A percentile compares a stretch with the other conserved stretches of the same genome.
phyloP scores from a whole-genome alignment of 2,888 invertebrate genomes.

The Pristionchus entomophagus region DNA sequence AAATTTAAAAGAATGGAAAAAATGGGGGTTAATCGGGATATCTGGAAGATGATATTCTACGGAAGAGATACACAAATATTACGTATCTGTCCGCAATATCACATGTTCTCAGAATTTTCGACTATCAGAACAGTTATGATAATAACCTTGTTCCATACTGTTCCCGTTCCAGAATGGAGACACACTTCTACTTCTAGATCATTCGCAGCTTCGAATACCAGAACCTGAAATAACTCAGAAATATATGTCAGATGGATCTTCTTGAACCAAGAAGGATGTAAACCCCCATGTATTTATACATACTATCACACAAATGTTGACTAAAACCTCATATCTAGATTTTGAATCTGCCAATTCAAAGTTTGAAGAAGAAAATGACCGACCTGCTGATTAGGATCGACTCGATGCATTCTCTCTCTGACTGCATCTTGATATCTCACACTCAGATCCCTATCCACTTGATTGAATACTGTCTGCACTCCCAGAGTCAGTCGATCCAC shows the following conservation, averaged over 20 bases:
- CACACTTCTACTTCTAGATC: conserved; percentile 73
- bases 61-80: no score
- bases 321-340: no score
- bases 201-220: conserved; percentile 72
- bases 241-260: no score
- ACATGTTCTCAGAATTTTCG: no score
- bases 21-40: neutral
- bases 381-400: conserved; percentile 71
- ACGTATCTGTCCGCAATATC: no score
- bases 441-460: conserved; percentile 64
- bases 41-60: neutral
- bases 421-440: conserved; percentile 70
- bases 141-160: conserved; percentile 65
- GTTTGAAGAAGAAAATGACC: no score
- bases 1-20: neutral
- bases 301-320: no score
- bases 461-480: conserved; percentile 74
- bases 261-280: no score
- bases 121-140: no score
- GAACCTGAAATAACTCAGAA: conserved; percentile 56
- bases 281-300: no score
- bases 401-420: conserved; percentile 69
- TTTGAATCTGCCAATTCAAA: neutral
- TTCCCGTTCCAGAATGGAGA: conserved; percentile 58
- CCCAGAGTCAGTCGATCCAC: conserved; percentile 75